Percentiles rank a stretch among this genome's conserved stretches.
Conservation (phyloP, 2,888 invertebrate species). For the Stenurella melanura region DNA sequence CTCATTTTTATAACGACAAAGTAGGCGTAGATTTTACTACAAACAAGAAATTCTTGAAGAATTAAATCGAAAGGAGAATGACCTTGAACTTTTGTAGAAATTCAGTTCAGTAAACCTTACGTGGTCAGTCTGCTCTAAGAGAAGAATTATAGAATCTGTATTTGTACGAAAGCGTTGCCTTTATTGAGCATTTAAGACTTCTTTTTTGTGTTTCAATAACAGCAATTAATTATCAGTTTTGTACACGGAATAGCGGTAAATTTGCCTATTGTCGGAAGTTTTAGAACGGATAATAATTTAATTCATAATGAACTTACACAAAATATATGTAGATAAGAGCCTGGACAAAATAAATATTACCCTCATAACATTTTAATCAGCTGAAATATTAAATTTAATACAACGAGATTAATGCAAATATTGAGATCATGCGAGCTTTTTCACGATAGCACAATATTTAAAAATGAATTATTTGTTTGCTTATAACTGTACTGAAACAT, state of each 20-base stretch:
- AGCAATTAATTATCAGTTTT: not conserved
- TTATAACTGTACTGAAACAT: too few relatives aligned
- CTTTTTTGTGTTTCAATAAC: not conserved
- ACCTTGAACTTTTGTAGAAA: constrained; percentile 43
- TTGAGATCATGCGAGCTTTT: too few relatives aligned
- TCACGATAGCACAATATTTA: too few relatives aligned
- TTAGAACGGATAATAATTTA: too few relatives aligned
- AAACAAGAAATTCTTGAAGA: not conserved
- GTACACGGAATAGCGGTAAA: not conserved
- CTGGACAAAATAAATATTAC: too few relatives aligned
- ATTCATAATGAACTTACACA: too few relatives aligned
- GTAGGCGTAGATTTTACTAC: not conserved
- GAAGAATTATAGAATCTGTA: not conserved
- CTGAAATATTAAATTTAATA: too few relatives aligned
- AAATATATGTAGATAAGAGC: too few relatives aligned
- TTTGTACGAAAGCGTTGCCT: not conserved
- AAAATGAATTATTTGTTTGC: too few relatives aligned
- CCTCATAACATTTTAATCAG: too few relatives aligned
- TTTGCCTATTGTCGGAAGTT: too few relatives aligned
- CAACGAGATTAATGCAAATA: too few relatives aligned
- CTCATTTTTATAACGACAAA: not conserved
- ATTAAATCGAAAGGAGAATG: constrained; percentile 12
- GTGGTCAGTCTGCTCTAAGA: constrained; percentile 1
- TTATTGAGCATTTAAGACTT: not conserved
- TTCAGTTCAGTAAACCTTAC: constrained; percentile 51